A percentile compares a stretch with the other conserved stretches of the same genome.
These are phyloP conservation scores for Chesias legatella DNA, from an alignment of 2,888 invertebrate species.

Conservation along the genomic window DNA sequence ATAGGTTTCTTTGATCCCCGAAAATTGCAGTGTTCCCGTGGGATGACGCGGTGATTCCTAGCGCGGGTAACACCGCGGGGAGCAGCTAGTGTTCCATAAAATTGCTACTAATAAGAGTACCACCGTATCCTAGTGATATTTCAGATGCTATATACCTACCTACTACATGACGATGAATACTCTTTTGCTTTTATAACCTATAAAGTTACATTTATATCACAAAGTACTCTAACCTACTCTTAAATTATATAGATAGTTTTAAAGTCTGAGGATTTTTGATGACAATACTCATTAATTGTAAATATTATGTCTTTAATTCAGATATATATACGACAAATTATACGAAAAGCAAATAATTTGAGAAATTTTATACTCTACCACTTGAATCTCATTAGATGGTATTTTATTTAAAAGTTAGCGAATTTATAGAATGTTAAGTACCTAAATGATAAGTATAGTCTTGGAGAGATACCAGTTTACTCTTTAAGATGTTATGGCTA, in stretches of 20 bases:
- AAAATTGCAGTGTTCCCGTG: no score
- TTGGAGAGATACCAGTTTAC: conserved; percentile 77
- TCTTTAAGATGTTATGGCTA: conserved; percentile 70
- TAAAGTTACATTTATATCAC: conserved; percentile 11
- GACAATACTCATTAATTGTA: conserved; percentile 76
- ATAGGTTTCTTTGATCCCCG: no score
- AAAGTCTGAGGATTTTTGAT: conserved; percentile 50
- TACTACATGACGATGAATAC: conserved; percentile 1
- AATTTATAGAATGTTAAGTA: conserved; percentile 74
- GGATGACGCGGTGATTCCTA: no score
- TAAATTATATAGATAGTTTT: conserved; percentile 36
- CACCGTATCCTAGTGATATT: conserved; percentile 21
- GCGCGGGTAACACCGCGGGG: no score
- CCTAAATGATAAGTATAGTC: conserved; percentile 52
- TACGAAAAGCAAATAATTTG: conserved; percentile 53
- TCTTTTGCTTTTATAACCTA: not conserved
- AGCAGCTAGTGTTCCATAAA: no score
- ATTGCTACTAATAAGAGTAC: conserved; percentile 8
- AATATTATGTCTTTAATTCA: conserved; percentile 54
- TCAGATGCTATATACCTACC: conserved; percentile 11
- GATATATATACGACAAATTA: conserved; percentile 28
- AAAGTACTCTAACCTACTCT: conserved; percentile 21
- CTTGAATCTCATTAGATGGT: conserved; percentile 80
- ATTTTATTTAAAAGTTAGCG: conserved; percentile 73
- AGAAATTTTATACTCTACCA: conserved; percentile 72